Evolutionary conservation across 2,797 vertebrate genomes (phyloP).

Genomic region (Craterocephalus amniculus): DNA sequence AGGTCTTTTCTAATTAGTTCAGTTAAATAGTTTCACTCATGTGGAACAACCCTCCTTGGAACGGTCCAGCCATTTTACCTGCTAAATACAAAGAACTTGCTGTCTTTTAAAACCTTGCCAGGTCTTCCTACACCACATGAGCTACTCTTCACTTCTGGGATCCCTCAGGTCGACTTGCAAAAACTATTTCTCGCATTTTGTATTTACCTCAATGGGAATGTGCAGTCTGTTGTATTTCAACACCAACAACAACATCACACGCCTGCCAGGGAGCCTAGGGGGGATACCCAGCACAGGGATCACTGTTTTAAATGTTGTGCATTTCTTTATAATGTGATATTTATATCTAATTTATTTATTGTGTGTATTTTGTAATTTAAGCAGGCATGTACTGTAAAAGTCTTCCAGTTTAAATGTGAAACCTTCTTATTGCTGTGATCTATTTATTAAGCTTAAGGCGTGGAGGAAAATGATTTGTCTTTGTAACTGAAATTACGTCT

Average conservation of each 20-base stretch:
- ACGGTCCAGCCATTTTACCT: conserved; percentile 52
- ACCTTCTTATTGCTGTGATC: conserved; percentile 63
- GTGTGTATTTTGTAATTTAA: conserved; percentile 71
- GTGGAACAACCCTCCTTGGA: conserved; percentile 27
- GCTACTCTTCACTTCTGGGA: conserved; percentile 57
- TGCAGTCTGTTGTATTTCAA: conserved; percentile 55
- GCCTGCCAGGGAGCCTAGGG: conserved; percentile 52
- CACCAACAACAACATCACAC: conserved; percentile 39
- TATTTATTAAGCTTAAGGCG: conserved; percentile 54
- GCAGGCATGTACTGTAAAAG: conserved; percentile 81
- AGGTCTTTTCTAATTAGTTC: conserved; percentile 52
- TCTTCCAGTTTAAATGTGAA: conserved; percentile 81
- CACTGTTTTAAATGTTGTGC: conserved; percentile 63
- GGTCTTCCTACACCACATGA: conserved; percentile 72
- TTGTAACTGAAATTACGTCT: conserved; percentile 40
- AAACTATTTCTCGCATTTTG: conserved; percentile 71
- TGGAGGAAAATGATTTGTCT: conserved; percentile 37
- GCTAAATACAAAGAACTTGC: conserved; percentile 48
- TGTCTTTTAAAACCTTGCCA: conserved; percentile 45
- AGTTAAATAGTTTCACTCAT: conserved; percentile 38
- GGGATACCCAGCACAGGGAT: conserved; percentile 63
- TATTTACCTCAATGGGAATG: conserved; percentile 73
- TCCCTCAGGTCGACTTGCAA: conserved; percentile 79
- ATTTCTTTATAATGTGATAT: conserved; percentile 66
- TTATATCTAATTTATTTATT: conserved; percentile 73